phyloP scores from a whole-genome alignment of 2,888 invertebrate genomes.

The Chelonus formosanus region DNA sequence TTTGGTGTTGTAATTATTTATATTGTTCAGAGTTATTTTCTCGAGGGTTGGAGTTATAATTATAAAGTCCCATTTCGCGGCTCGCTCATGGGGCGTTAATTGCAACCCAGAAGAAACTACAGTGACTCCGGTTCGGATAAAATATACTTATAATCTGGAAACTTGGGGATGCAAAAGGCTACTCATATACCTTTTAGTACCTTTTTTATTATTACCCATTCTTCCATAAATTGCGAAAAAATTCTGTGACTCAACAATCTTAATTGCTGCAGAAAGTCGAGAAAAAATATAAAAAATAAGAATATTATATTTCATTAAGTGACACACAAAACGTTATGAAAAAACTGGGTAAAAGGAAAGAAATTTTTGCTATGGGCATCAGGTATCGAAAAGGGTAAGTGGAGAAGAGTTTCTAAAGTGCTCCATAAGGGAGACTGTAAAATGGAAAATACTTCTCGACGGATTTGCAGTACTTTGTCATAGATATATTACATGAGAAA shows the following conservation, averaged over 20 bases:
- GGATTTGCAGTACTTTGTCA: too few relatives aligned
- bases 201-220: conserved; percentile 1
- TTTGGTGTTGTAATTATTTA: conserved; percentile 33
- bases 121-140: conserved; percentile 17
- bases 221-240: conserved; percentile 12
- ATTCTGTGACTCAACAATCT: neutral
- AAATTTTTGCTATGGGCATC: neutral
- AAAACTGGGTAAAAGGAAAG: neutral
- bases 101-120: conserved; percentile 29
- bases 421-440: conserved; percentile 2
- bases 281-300: conserved; percentile 1
- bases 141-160: conserved; percentile 28
- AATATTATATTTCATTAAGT: neutral
- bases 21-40: conserved; percentile 29
- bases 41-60: conserved; percentile 28
- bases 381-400: conserved; percentile 24
- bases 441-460: neutral
- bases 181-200: conserved; percentile 3
- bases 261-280: conserved; percentile 4
- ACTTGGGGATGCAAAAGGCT: conserved; percentile 17
- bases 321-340: neutral
- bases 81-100: conserved; percentile 33
- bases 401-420: conserved; percentile 23
- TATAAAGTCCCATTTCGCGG: conserved; percentile 35
- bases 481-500: too few relatives aligned